Conservation (phyloP, 2,797 vertebrate species). For the Esox lucius region DNA sequence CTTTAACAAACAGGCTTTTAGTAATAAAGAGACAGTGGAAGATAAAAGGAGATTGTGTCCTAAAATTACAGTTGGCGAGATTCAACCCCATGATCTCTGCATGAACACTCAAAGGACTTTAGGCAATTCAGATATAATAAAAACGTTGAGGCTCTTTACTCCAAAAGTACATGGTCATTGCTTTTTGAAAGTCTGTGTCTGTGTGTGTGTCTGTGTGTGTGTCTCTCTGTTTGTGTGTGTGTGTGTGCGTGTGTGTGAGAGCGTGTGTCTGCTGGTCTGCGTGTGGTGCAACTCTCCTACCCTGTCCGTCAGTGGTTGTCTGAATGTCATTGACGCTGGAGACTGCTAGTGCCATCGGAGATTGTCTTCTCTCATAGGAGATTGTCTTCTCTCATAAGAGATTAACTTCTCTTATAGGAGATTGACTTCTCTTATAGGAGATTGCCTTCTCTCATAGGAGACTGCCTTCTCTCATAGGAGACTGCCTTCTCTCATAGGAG, state of each 20-base stretch:
- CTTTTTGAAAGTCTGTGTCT: background rate
- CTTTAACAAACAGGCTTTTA: too few relatives aligned
- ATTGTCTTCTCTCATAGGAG: too few relatives aligned
- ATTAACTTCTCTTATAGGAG: too few relatives aligned
- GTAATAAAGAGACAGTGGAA: too few relatives aligned
- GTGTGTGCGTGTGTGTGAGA: constrained; percentile 43
- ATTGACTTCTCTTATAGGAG: background rate
- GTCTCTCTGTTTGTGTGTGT: too few relatives aligned
- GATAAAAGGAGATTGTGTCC: too few relatives aligned
- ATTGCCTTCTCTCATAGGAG: too few relatives aligned
- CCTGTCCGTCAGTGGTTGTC: constrained; percentile 65
- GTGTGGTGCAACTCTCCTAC: constrained; percentile 54
- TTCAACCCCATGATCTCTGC: background rate
- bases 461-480: too few relatives aligned
- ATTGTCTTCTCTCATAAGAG: background rate
- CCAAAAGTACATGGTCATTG: background rate
- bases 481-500: too few relatives aligned
- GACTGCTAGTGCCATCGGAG: constrained; percentile 58
- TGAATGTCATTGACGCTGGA: constrained; percentile 67
- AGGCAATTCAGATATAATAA: background rate
- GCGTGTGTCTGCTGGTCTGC: constrained; percentile 43
- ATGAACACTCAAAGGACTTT: background rate
- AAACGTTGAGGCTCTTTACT: background rate
- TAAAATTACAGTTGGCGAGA: background rate
- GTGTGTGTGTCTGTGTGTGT: too few relatives aligned